phyloP scores from a whole-genome alignment of 2,113 vertebrate genomes.

The Mohoua ochrocephala region DNA sequence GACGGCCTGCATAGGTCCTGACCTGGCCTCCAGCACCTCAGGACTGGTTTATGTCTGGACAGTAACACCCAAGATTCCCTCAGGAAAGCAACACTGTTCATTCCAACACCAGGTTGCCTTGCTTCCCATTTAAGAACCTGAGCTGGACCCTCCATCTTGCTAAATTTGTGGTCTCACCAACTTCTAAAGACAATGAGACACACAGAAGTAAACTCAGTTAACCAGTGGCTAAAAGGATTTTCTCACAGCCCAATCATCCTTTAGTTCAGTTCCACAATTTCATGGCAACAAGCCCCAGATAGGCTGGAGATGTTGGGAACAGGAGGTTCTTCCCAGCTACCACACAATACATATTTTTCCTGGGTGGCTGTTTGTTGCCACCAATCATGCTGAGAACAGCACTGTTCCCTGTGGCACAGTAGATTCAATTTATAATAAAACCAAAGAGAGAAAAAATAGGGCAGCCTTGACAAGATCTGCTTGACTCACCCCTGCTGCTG shows the following conservation, averaged over 20 bases:
- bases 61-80: background rate
- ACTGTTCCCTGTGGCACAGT: background rate
- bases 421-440: background rate
- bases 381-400: background rate
- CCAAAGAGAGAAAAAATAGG: background rate
- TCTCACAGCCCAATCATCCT: background rate
- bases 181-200: background rate
- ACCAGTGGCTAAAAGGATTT: background rate
- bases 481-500: slow-evolving; percentile 8
- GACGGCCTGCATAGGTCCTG: background rate
- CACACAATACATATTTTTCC: background rate
- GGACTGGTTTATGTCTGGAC: background rate
- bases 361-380: background rate
- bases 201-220: background rate
- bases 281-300: background rate
- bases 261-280: background rate
- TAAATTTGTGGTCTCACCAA: background rate
- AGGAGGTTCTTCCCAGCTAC: background rate
- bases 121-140: background rate
- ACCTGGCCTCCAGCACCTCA: background rate
- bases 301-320: background rate
- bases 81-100: background rate
- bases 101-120: background rate
- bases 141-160: background rate
- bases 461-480: background rate